Evolutionary conservation across 2,888 invertebrate species (phyloP).

Genomic region (Cinara cedri): DNA sequence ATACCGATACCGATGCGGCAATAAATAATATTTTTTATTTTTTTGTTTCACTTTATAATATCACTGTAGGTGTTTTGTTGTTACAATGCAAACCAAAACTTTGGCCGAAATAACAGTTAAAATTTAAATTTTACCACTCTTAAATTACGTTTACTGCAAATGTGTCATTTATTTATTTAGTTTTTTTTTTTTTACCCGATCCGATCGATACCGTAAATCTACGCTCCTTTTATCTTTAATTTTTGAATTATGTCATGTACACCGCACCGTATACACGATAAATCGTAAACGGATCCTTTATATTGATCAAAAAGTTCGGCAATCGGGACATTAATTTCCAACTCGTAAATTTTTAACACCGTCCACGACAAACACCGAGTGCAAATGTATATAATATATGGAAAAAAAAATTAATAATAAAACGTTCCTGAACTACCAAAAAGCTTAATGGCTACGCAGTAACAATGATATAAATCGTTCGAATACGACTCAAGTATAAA

Average conservation of each 20-base stretch:
- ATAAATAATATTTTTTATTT: background rate
- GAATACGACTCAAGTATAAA: background rate
- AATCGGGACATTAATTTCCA: slow-evolving; percentile 21
- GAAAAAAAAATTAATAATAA: too few species aligned
- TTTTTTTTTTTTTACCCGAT: slow-evolving; percentile 3
- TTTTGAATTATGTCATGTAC: slow-evolving; percentile 1
- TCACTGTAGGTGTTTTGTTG: background rate
- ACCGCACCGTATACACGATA: background rate
- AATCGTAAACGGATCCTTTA: background rate
- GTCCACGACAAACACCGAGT: background rate
- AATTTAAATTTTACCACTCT: background rate
- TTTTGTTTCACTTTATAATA: background rate
- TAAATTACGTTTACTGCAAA: background rate
- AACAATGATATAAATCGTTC: slow-evolving; percentile 23
- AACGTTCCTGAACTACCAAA: background rate
- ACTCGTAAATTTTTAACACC: slow-evolving; percentile 44
- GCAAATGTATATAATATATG: background rate
- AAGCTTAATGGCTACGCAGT: background rate
- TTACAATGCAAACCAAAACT: background rate
- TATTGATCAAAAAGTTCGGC: slow-evolving; percentile 38
- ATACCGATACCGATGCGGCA: background rate
- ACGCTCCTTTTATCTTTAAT: background rate
- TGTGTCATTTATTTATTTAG: background rate
- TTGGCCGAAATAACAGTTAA: background rate
- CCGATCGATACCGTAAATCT: background rate